phyloP scores from a whole-genome alignment of 2,888 invertebrate species.

The Pandemis cinnamomeana region DNA sequence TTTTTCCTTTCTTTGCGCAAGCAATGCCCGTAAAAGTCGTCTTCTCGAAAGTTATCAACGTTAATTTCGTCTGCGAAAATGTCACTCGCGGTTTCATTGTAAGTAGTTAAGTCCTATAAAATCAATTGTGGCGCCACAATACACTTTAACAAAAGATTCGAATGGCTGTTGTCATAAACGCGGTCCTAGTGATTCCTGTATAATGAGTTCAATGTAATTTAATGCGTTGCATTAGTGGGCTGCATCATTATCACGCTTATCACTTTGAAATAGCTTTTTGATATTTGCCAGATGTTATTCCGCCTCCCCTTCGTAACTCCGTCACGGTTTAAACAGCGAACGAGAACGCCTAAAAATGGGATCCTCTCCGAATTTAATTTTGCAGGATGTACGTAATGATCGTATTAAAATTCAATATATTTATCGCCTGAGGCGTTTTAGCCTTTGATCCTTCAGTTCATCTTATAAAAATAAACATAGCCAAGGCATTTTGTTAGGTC shows the following conservation, averaged over 20 bases:
- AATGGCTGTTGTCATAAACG: slow-evolving; percentile 45
- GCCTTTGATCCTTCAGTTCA: slow-evolving; percentile 25
- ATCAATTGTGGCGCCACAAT: slow-evolving; percentile 32
- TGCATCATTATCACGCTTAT: slow-evolving; percentile 76
- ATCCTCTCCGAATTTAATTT: slow-evolving; percentile 42
- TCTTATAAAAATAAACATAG: slow-evolving; percentile 20
- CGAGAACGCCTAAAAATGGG: slow-evolving; percentile 28
- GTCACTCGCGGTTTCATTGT: slow-evolving; percentile 46
- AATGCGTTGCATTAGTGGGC: slow-evolving; percentile 72
- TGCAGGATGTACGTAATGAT: slow-evolving; percentile 39
- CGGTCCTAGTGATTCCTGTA: slow-evolving; percentile 66
- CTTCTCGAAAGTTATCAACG: slow-evolving; percentile 57
- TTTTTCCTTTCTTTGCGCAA: slow-evolving; percentile 51
- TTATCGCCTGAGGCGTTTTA: slow-evolving; percentile 37
- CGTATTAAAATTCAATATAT: slow-evolving; percentile 41
- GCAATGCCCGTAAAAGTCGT: slow-evolving; percentile 62
- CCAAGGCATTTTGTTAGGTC: not conserved
- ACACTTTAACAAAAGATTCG: slow-evolving; percentile 4
- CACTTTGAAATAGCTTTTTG: slow-evolving; percentile 75
- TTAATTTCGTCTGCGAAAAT: slow-evolving; percentile 50
- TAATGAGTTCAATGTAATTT: slow-evolving; percentile 76
- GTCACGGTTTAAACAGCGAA: slow-evolving; percentile 36
- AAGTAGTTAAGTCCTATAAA: slow-evolving; percentile 50
- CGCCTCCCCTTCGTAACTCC: slow-evolving; percentile 46
- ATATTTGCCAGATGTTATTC: slow-evolving; percentile 72